These are phyloP conservation scores for Dasysyrphus tricinctus DNA, from an alignment of 2,888 invertebrate genomes.

Conservation along the genomic window DNA sequence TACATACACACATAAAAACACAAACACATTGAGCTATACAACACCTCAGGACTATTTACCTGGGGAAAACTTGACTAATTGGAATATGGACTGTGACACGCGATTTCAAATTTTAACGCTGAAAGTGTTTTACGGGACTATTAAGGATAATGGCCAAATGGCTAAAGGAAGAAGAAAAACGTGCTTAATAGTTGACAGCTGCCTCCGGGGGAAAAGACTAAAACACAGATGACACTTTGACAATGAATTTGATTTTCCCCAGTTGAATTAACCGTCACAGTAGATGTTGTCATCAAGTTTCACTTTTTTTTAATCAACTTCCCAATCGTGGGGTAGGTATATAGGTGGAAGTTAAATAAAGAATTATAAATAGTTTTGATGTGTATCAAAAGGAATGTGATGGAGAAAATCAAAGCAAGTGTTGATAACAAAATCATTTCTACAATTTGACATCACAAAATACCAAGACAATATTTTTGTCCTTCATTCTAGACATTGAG, in stretches of 20 bases:
- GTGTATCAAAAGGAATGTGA: no score
- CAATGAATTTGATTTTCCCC: constrained; percentile 44
- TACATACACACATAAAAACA: constrained; percentile 33
- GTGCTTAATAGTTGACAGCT: constrained; percentile 69
- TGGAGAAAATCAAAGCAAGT: no score
- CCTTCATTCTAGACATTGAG: no score
- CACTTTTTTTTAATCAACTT: not conserved
- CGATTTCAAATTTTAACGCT: constrained; percentile 71
- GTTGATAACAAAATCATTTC: no score
- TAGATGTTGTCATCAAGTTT: constrained; percentile 18
- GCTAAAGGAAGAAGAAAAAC: constrained; percentile 40
- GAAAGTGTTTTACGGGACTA: constrained; percentile 63
- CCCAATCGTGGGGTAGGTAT: not conserved
- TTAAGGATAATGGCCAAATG: constrained; percentile 44
- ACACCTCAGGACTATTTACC: constrained; percentile 53
- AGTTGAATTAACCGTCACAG: constrained; percentile 6
- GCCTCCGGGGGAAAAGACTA: constrained; percentile 51
- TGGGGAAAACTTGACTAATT: constrained; percentile 70
- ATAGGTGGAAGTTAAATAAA: not conserved
- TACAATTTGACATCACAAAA: no score
- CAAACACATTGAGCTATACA: constrained; percentile 22
- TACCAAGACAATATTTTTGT: no score
- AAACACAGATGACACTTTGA: constrained; percentile 65
- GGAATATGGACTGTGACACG: constrained; percentile 71
- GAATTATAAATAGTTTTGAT: no score